Conservation (phyloP, 2,113 vertebrate genomes). For the Zosterops borbonicus region DNA sequence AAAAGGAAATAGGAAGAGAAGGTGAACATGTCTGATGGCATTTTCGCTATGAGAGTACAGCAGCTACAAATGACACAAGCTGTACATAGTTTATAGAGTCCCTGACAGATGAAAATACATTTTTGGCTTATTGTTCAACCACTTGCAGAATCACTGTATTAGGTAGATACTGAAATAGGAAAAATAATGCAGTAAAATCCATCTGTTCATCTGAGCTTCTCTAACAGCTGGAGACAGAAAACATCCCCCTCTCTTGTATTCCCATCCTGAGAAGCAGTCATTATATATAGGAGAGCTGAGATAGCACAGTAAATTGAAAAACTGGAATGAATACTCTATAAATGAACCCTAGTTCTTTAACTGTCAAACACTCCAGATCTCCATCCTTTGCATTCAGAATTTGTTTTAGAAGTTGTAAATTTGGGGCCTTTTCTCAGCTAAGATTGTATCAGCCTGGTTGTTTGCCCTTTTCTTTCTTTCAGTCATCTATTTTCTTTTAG, state of each 20-base stretch:
- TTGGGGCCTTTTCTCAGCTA: neutral
- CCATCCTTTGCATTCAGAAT: neutral
- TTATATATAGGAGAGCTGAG: neutral
- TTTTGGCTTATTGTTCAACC: neutral
- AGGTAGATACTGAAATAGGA: neutral
- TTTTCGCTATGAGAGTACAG: neutral
- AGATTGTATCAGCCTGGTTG: neutral
- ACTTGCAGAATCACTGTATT: neutral
- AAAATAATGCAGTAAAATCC: neutral
- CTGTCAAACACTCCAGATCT: neutral
- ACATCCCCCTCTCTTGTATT: neutral
- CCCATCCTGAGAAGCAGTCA: neutral
- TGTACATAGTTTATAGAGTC: neutral
- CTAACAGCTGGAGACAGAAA: neutral
- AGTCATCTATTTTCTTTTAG: neutral
- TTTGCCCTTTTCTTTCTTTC: neutral
- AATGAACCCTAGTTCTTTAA: neutral
- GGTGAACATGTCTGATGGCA: neutral
- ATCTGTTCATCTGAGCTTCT: neutral
- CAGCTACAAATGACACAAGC: neutral
- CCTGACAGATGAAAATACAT: neutral
- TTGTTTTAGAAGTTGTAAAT: neutral
- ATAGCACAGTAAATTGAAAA: neutral
- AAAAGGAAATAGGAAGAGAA: neutral
- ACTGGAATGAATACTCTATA: neutral